A percentile compares a stretch with the other conserved stretches of the same genome.
phyloP scores from a whole-genome alignment of 2,797 vertebrate species.

The Clarias pachynema region DNA sequence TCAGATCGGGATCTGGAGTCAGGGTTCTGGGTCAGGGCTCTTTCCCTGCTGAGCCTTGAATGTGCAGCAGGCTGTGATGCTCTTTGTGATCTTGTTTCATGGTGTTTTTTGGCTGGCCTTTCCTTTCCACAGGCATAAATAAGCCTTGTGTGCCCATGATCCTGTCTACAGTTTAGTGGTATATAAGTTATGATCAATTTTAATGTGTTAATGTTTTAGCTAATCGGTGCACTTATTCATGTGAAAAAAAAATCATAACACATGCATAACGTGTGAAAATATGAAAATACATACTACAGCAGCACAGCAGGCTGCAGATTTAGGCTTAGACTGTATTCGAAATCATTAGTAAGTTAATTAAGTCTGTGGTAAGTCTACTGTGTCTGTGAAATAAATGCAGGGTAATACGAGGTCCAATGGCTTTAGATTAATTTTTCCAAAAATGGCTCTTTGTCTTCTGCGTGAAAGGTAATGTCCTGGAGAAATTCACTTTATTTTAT shows the following conservation, averaged over 20 bases:
- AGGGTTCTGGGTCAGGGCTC: no score
- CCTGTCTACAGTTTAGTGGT: no score
- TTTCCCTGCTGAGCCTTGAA: no score
- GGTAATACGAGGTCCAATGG: background rate
- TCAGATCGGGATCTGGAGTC: no score
- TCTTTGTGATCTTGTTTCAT: no score
- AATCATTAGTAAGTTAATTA: slow-evolving; percentile 1
- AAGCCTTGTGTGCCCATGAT: no score
- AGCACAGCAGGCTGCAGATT: background rate
- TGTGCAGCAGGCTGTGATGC: no score
- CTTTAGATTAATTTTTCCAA: background rate
- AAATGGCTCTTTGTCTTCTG: slow-evolving; percentile 1
- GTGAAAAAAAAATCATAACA: background rate
- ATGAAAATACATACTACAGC: background rate
- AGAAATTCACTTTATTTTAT: background rate
- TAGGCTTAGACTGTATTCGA: background rate
- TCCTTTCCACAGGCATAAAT: no score
- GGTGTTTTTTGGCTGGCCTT: no score
- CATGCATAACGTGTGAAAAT: background rate
- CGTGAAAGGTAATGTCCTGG: background rate
- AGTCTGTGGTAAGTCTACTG: background rate
- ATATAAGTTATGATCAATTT: no score
- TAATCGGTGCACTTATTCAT: no score
- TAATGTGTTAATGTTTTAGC: no score
- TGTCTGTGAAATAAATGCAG: background rate